These are phyloP conservation scores for Silurus aristotelis DNA, from an alignment of 2,797 vertebrate species.

Conservation along the genomic window DNA sequence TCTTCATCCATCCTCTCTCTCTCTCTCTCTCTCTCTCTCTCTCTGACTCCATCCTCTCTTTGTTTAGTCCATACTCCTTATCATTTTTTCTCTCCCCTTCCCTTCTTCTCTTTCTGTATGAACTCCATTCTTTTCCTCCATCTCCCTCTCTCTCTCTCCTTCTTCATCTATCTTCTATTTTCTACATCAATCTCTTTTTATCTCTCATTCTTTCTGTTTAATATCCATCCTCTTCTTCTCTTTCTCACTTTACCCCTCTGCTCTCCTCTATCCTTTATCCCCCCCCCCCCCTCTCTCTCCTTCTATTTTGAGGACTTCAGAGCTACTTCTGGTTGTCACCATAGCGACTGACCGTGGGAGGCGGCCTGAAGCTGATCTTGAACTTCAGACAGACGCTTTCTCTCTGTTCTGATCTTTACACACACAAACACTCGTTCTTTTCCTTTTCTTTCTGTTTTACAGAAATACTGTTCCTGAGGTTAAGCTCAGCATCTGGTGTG, in stretches of 20 bases:
- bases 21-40: neutral
- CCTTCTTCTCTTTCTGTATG: no score
- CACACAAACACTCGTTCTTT: neutral
- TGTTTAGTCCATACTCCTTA: neutral
- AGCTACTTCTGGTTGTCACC: constrained; percentile 50
- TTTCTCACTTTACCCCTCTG: constrained; percentile 20
- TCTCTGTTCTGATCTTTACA: constrained; percentile 26
- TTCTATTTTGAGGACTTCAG: constrained; percentile 36
- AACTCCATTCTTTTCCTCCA: constrained; percentile 7
- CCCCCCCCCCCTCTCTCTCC: neutral
- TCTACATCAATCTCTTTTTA: neutral
- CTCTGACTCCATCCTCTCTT: constrained; percentile 1
- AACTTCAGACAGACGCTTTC: constrained; percentile 41
- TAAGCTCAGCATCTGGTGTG: neutral
- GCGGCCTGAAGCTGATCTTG: constrained; percentile 40
- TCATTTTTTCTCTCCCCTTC: neutral
- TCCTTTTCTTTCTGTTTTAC: neutral
- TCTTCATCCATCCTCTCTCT: neutral
- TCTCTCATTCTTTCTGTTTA: neutral
- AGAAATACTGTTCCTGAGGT: neutral
- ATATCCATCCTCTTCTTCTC: constrained; percentile 3
- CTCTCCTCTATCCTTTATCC: neutral
- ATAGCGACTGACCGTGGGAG: constrained; percentile 55
- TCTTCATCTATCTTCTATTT: neutral
- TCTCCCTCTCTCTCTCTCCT: constrained; percentile 2